These are phyloP conservation scores for Cataglyphis cursor DNA, from an alignment of 2,888 invertebrate species.

Conservation along the genomic window DNA sequence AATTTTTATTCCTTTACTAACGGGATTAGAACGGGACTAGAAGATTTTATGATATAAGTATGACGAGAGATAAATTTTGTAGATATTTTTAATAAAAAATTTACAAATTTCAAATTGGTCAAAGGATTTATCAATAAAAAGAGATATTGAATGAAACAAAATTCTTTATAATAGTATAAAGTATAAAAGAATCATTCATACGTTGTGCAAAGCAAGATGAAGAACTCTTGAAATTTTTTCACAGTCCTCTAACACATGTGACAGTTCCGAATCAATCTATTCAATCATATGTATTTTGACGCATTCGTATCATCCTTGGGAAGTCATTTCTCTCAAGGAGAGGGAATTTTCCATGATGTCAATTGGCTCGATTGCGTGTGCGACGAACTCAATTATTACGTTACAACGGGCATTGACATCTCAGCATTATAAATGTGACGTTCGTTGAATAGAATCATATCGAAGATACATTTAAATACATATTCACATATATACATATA, in stretches of 20 bases:
- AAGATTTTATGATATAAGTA: no score
- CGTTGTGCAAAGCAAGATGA: not conserved
- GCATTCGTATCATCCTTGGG: not conserved
- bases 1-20: not conserved
- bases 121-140: not conserved
- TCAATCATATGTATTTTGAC: constrained; percentile 20
- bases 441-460: not conserved
- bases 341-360: not conserved
- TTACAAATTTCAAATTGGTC: not conserved
- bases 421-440: not conserved
- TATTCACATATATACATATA: not conserved
- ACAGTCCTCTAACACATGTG: no score
- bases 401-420: constrained; percentile 23
- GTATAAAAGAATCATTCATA: not conserved
- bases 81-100: not conserved
- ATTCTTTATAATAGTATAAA: not conserved
- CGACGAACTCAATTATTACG: not conserved
- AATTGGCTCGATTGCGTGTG: not conserved
- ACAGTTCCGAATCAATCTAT: not conserved
- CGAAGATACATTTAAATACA: not conserved
- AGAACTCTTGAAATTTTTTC: not conserved
- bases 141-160: not conserved
- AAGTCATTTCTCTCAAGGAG: not conserved
- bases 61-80: not conserved
- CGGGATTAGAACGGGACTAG: no score